These are phyloP conservation scores for Eulemur macaco DNA, from an alignment of 2,113 vertebrate species.

Conservation along the genomic window DNA sequence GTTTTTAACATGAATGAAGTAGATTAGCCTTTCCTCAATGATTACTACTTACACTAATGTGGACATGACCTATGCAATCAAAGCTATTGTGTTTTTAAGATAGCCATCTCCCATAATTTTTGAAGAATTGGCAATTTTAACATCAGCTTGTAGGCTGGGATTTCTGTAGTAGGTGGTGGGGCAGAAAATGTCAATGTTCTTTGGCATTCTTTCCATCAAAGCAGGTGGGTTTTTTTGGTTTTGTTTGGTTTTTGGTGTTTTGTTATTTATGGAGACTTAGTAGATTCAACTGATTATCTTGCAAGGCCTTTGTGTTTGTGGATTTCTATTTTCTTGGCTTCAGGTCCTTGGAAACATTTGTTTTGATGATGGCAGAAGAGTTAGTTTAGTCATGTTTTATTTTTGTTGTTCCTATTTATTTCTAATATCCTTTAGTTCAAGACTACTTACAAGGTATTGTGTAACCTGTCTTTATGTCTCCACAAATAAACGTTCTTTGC, in stretches of 20 bases:
- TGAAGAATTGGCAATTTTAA: slow-evolving; percentile 34
- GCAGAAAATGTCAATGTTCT: background rate
- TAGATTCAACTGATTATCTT: slow-evolving; percentile 18
- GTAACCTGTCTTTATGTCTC: slow-evolving; percentile 45
- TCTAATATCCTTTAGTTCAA: slow-evolving; percentile 51
- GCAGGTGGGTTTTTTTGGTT: background rate
- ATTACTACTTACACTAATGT: slow-evolving; percentile 31
- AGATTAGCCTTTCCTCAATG: slow-evolving; percentile 37
- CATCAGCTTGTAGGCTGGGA: background rate
- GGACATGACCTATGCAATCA: background rate
- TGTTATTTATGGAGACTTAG: background rate
- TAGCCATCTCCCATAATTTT: slow-evolving; percentile 15
- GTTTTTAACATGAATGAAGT: slow-evolving; percentile 58
- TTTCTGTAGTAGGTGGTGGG: background rate
- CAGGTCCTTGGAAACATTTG: slow-evolving; percentile 50
- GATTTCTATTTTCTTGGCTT: slow-evolving; percentile 57
- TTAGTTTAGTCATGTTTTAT: slow-evolving; percentile 56
- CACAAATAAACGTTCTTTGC: slow-evolving; percentile 5
- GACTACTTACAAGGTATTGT: slow-evolving; percentile 34
- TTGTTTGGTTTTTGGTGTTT: background rate
- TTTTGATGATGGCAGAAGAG: slow-evolving; percentile 47
- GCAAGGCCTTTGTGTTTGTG: slow-evolving; percentile 34
- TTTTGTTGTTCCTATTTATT: slow-evolving; percentile 63
- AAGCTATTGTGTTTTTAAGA: slow-evolving; percentile 44
- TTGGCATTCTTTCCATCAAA: background rate